Evolutionary conservation across 2,113 vertebrate species (phyloP).

Genomic region (Numida meleagris): DNA sequence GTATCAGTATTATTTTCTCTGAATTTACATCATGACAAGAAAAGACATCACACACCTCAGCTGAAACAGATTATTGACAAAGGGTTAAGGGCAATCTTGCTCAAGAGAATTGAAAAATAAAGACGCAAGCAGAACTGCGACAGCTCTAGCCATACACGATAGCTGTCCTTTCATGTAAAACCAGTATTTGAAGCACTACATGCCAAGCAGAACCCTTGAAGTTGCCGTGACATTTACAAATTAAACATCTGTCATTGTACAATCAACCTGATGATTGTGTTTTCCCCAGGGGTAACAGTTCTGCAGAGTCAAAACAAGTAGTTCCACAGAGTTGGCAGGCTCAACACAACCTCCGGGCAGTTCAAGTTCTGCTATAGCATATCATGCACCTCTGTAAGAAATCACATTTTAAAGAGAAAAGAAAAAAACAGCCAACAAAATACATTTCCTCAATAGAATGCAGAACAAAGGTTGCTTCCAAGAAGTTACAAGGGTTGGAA

Average conservation of each 20-base stretch:
- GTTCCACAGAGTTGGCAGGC: slow-evolving; percentile 17
- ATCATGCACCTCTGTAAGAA: neutral
- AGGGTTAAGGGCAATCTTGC: neutral
- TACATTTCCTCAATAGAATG: neutral
- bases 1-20: neutral
- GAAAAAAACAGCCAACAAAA: neutral
- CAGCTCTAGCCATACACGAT: neutral
- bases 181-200: neutral
- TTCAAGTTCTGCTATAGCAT: neutral
- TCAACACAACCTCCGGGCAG: neutral
- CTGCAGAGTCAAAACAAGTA: neutral
- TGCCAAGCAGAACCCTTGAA: slow-evolving; percentile 1
- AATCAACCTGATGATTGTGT: neutral
- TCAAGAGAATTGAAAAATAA: neutral
- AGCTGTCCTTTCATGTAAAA: neutral
- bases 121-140: neutral
- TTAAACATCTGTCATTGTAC: slow-evolving; percentile 39
- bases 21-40: neutral
- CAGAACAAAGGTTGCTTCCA: neutral
- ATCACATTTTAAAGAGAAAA: neutral
- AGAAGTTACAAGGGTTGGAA: neutral
- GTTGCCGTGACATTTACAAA: slow-evolving; percentile 1
- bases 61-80: neutral
- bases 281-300: neutral
- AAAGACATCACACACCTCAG: neutral